Conservation (phyloP, 2,888 invertebrate species). For the Syrista parreyssii region DNA sequence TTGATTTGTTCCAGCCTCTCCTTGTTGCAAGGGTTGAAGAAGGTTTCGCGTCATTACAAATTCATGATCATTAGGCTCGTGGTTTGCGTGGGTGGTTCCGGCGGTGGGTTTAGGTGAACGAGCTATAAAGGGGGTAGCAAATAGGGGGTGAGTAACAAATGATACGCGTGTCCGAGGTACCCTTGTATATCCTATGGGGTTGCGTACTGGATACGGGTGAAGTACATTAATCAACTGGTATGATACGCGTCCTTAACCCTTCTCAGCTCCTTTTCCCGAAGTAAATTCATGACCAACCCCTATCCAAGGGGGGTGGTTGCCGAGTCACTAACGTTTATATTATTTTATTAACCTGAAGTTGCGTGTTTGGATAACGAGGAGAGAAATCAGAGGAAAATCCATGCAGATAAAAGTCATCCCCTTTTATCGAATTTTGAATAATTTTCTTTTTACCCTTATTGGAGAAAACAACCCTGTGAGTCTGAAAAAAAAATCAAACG, state of each 20-base stretch:
- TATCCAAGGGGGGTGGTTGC: conserved; percentile 37
- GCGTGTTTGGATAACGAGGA: background rate
- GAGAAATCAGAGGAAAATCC: background rate
- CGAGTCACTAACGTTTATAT: conserved; percentile 38
- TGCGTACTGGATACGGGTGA: conserved; percentile 18
- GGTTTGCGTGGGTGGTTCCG: background rate
- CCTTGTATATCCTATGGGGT: conserved; percentile 26
- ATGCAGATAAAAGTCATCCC: background rate
- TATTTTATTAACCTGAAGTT: conserved; percentile 30
- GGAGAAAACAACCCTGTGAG: background rate
- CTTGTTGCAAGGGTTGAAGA: conserved; percentile 10
- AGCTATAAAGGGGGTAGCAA: conserved; percentile 11
- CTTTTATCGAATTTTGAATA: background rate
- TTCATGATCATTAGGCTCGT: conserved; percentile 35
- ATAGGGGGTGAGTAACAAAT: conserved; percentile 39
- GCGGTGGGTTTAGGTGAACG: background rate
- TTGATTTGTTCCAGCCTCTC: too few relatives aligned
- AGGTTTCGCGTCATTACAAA: conserved; percentile 32
- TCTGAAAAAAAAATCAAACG: conserved; percentile 1
- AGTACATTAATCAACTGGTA: conserved; percentile 55
- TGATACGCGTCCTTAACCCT: conserved; percentile 55
- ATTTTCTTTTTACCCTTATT: background rate
- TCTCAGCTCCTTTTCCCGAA: conserved; percentile 30
- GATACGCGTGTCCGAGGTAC: conserved; percentile 41
- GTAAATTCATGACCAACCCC: conserved; percentile 44